These are phyloP conservation scores for Monopis laevigella DNA, from an alignment of 2,888 invertebrate genomes.

Conservation along the genomic window DNA sequence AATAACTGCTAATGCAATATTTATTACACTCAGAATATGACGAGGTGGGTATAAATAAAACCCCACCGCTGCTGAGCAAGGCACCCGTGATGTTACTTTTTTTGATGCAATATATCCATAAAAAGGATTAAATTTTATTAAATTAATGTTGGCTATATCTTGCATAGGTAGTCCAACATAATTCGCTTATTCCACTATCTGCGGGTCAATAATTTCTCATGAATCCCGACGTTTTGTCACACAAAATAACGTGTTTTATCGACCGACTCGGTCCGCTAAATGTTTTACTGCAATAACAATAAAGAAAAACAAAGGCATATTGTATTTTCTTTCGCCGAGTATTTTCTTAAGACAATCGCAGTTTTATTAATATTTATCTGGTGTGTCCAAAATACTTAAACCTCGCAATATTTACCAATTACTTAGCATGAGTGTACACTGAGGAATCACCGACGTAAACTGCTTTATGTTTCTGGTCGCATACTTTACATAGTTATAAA, in stretches of 20 bases:
- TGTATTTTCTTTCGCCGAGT: conserved; percentile 44
- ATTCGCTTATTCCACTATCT: conserved; percentile 59
- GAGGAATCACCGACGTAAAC: background rate
- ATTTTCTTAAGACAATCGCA: conserved; percentile 47
- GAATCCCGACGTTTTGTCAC: conserved; percentile 64
- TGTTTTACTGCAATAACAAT: conserved; percentile 64
- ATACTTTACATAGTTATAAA: too few species aligned
- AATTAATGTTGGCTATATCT: too few species aligned
- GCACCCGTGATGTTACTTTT: too few species aligned
- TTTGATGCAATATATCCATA: too few species aligned
- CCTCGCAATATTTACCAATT: conserved; percentile 39
- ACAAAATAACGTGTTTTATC: conserved; percentile 65
- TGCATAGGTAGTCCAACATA: conserved; percentile 7
- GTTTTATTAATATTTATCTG: conserved; percentile 61
- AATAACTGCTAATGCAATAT: too few species aligned
- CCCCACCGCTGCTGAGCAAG: too few species aligned
- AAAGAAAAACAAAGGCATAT: conserved; percentile 65
- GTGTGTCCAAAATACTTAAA: conserved; percentile 46
- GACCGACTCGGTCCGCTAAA: conserved; percentile 50
- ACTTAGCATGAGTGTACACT: conserved; percentile 26
- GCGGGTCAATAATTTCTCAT: conserved; percentile 66
- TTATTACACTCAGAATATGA: too few species aligned
- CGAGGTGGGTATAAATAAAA: too few species aligned
- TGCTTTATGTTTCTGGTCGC: background rate
- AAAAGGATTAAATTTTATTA: too few species aligned